Conservation (phyloP, 2,888 invertebrate genomes). For the Ceriagrion tenellum region DNA sequence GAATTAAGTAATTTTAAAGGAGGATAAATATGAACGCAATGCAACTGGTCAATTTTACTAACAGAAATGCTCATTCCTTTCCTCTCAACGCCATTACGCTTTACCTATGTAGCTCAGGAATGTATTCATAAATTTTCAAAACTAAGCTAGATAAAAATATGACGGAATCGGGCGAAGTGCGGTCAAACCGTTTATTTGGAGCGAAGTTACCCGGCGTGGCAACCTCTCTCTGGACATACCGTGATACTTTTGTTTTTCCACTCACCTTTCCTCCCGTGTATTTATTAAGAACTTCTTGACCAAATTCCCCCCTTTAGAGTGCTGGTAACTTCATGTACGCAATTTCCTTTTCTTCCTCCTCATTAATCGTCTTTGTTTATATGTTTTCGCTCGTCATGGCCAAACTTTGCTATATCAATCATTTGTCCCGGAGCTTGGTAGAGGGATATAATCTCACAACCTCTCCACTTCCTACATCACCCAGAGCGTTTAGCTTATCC, state of each 20-base stretch:
- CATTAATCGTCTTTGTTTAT: background rate
- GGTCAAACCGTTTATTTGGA: background rate
- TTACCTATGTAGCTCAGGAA: too few relatives aligned
- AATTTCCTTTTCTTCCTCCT: background rate
- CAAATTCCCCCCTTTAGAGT: background rate
- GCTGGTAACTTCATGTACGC: background rate
- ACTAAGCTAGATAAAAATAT: too few relatives aligned
- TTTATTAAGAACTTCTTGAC: background rate
- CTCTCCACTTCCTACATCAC: background rate
- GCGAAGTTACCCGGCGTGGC: background rate
- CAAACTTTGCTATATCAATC: conserved; percentile 7
- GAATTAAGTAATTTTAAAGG: too few relatives aligned
- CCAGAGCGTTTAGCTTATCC: background rate
- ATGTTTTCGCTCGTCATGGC: background rate
- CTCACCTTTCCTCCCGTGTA: background rate
- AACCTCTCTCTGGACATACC: background rate
- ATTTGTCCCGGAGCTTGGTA: background rate
- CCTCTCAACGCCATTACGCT: too few relatives aligned
- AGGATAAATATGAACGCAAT: too few relatives aligned
- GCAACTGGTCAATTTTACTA: too few relatives aligned
- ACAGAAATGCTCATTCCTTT: too few relatives aligned
- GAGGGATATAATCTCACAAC: background rate
- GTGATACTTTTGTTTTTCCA: background rate
- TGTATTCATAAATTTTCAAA: too few relatives aligned
- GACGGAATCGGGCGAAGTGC: too few relatives aligned